phyloP scores from a whole-genome alignment of 2,113 vertebrate genomes.

The Antechinus stuartii region DNA sequence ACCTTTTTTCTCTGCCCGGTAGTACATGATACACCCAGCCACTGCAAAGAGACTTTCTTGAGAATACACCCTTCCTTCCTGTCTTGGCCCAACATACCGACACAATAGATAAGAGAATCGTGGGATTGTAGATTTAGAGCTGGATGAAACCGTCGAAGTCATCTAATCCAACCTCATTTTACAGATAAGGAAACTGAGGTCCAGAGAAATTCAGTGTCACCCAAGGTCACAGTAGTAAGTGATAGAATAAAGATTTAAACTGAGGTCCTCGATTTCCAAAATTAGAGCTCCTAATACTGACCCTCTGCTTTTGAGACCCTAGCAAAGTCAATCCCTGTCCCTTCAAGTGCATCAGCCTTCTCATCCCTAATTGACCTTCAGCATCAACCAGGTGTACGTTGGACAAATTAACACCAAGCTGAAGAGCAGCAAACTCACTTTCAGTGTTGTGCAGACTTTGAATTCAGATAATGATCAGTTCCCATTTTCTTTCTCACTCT shows the following conservation, averaged over 20 bases:
- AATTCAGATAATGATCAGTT: not conserved
- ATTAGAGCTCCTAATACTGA: not conserved
- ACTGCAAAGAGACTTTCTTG: not conserved
- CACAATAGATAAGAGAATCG: not conserved
- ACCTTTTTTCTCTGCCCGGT: constrained; percentile 34
- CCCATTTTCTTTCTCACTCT: not conserved
- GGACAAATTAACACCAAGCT: not conserved
- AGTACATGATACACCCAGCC: constrained; percentile 47
- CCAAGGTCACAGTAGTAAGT: not conserved
- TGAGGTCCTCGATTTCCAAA: not conserved
- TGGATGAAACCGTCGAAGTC: not conserved
- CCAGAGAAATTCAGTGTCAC: not conserved
- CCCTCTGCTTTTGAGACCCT: not conserved
- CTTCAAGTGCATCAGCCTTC: not conserved
- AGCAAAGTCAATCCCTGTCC: not conserved
- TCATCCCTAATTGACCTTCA: not conserved
- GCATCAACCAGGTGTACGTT: not conserved
- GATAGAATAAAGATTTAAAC: not conserved
- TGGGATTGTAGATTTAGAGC: not conserved
- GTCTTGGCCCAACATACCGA: not conserved
- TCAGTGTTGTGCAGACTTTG: not conserved
- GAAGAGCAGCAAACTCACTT: not conserved
- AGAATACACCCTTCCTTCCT: constrained; percentile 6
- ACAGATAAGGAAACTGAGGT: not conserved
- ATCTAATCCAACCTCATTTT: not conserved